Evolutionary conservation across 2,888 invertebrate species (phyloP), one percentile per base, ranked within the genome.

Genomic region (Chrysotoxum bicinctum): DNA sequence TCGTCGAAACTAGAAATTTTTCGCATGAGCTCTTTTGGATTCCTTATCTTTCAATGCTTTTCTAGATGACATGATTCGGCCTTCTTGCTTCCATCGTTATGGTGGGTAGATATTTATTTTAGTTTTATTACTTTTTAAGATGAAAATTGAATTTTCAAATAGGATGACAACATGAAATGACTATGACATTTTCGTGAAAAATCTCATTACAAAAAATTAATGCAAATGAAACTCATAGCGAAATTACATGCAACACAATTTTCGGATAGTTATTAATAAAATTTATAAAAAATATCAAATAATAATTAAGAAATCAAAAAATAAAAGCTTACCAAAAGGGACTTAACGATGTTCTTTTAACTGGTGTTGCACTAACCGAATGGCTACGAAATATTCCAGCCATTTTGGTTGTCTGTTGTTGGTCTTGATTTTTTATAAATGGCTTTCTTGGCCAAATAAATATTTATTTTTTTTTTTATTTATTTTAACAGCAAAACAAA

Each of bases 371-470:
- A 88, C 89, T 87, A 82, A 87, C 76, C 66, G 89, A 89, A 82
- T 89, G 89, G 72, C 88, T 89, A 82, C 92, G 90, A 90, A 90
- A 92, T 87, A 92, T 89, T 87, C 91, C 91, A 87, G 92, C 89
- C 92, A 92, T 91, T 85, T 88, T 90, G 30, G 7, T 80, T 37
- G 7, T 58, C n/a, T 35, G 19, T 21, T 19, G 8, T 72, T 48
- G 66, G n/a, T n/a, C n/a, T n/a, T n/a, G n/a, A n/a, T 45, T 12
- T 10, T 72, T 48, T 66, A 37, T 96, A 96, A 96, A 96, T 96
- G 91, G 95, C 95, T 70, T 96, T 95, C 89, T 45, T 62, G 26
- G 10, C 7, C 5, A 21, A 92, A 96, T 88, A 96, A 96, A 92
- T 96, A 96, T 48, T 10, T n/a, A 21, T 56, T 35, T 66, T 58